Base-by-base conservation (phyloP, 2,888 invertebrate genomes). In the Monoplex corrugatus region DNA sequence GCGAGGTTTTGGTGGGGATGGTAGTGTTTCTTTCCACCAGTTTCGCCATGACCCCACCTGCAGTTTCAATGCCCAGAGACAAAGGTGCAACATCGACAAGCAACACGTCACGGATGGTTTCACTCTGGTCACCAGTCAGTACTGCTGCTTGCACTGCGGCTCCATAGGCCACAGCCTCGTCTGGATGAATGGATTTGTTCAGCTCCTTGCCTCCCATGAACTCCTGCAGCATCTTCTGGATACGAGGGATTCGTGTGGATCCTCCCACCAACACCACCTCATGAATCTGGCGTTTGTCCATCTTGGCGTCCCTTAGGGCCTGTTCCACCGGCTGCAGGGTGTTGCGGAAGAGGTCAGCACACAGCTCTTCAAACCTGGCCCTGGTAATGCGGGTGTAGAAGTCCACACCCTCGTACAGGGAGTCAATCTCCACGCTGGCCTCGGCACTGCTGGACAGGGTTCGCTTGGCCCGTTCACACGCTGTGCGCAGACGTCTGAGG, bases 141-240 rank as follows among this genome's bases (percentile, higher is more conserved):
- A 99, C 92, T 16, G 95, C 95, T 32, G 95, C 95, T 82, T 95
- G 95, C 2, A 96, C 95, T 38, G 95, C 94, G 2, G 95, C 95
- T 0, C 95, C 95, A 72, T 94, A 99, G 3, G 99, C 99, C 23
- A 99, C 99, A 94, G 99, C 99, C 96, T 99, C 99, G 96, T 99
- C 99, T 28, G 99, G 99, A 96, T 99, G 99, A 97, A 99, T 99
- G 50, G 97, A 98, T 96, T 99, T 98, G 97, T 99, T 99, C 92
- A 99, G 97, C 96, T 96, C 87, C 50, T 87, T 87, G 23, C 87
- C 78, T 23, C 87, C 87, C 87, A 87, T 87, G 87, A 87, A 87
- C 35, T 87, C 87, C 50, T 87, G 87, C 50, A 87, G 78, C 87
- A 87, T 44, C 78, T 99, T 98, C 96, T 99, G 99, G 93, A 99